Evolutionary conservation across 2,797 vertebrate species (phyloP), one percentile per base, ranked within the genome.

Genomic region (Macropus fuliginosus): DNA sequence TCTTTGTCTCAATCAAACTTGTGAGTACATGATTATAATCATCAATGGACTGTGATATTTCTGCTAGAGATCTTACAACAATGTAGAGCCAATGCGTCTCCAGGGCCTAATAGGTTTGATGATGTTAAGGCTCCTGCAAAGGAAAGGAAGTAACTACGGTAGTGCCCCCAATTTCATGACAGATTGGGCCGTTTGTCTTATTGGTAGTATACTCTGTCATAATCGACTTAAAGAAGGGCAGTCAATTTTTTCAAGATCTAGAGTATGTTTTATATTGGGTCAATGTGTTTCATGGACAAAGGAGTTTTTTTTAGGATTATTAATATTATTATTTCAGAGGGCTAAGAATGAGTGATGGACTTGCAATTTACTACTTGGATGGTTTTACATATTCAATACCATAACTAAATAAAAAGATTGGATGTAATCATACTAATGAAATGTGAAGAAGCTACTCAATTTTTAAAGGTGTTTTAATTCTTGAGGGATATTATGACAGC

Each of bases 1-100:
- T 95, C 93, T 96, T 96, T 97, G 34, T 97, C 96, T 97, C 97
- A 95, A 92, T 95, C 95, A 96, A 98, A 96, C 74, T 94, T 40
- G 5, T 91, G 95, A 97, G 16, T 94, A 91, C 95, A 93, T 94
- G 94, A 96, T 97, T 97, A 94, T 40, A 95, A 95, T 97, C 92
- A 94, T 90, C 90, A 96, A 56, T 95, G 94, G 59, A 9, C 92
- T 98, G 66, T 95, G 93, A 57, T 95, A 62, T 95, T 96, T 96
- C 93, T 97, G 66, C 10, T 5, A 27, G 93, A 40, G 93, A 92
- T 97, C 93, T 96, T 96, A 93, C 28, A 56, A 66, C 40, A 91
- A 13, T 74, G 40, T 90, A 96, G 96, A 98, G 91, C 90, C 56
- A 59, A 0, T 97, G 91, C 92, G 89, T 97, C 98, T 98, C 96